Evolutionary conservation across 2,113 vertebrate species (phyloP).

Genomic region (Hyperopisus bebe): DNA sequence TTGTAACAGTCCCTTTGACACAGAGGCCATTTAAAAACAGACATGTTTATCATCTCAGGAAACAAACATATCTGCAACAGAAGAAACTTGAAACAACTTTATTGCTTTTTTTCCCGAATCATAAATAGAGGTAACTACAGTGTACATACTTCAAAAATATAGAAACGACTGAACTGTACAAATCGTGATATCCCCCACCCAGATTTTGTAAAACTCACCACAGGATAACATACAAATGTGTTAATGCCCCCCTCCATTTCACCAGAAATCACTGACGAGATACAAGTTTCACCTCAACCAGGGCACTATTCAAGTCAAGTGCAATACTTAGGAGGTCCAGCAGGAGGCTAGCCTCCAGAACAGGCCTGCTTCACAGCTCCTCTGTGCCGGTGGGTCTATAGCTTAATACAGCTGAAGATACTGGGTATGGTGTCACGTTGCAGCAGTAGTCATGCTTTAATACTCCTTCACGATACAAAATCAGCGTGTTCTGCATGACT

Average conservation of each 20-base stretch:
- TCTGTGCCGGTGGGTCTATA: background rate
- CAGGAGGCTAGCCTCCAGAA: background rate
- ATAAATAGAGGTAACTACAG: constrained; percentile 36
- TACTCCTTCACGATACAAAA: background rate
- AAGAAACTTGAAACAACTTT: constrained; percentile 35
- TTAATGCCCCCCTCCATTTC: background rate
- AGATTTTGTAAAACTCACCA: constrained; percentile 38
- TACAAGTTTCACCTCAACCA: background rate
- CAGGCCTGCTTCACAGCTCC: background rate
- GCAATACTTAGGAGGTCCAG: background rate
- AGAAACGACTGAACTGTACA: constrained; percentile 23
- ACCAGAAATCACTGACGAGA: background rate
- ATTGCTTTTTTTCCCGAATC: constrained; percentile 39
- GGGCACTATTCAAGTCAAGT: background rate
- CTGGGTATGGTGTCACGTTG: background rate
- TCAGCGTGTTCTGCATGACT: background rate
- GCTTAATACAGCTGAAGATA: background rate
- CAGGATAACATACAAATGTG: constrained; percentile 31
- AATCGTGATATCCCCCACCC: constrained; percentile 11
- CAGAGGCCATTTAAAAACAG: background rate
- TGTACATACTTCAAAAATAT: constrained; percentile 30
- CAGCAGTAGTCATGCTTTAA: background rate
- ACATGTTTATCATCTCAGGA: background rate
- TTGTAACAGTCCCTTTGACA: background rate
- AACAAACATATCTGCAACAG: background rate